phyloP scores from a whole-genome alignment of 2,797 vertebrate genomes.

The Acanthiza pusilla region DNA sequence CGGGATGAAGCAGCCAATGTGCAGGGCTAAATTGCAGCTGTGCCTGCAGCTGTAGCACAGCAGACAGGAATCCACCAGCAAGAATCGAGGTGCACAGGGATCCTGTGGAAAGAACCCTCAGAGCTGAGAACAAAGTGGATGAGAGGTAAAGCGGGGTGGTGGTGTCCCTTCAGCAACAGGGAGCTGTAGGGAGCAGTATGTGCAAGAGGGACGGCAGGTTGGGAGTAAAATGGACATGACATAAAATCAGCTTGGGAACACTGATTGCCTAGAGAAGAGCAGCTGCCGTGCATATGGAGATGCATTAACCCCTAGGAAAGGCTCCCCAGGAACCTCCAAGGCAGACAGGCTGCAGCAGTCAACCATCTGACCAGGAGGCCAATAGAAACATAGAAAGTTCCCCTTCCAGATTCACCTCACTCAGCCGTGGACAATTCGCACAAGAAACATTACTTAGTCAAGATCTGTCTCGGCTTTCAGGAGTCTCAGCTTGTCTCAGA shows the following conservation, averaged over 20 bases:
- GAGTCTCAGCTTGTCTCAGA: background rate
- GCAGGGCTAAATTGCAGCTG: background rate
- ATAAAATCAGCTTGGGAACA: background rate
- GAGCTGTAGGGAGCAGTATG: background rate
- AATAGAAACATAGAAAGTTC: background rate
- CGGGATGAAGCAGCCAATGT: background rate
- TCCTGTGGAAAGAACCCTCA: background rate
- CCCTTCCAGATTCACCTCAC: background rate
- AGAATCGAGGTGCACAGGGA: rapidly evolving
- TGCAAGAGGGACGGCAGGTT: background rate
- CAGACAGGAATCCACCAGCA: background rate
- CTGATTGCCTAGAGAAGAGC: background rate
- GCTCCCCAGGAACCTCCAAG: background rate
- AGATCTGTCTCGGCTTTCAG: rapidly evolving
- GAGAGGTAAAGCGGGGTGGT: background rate
- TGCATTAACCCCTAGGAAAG: background rate
- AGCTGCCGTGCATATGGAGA: background rate
- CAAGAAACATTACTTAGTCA: background rate
- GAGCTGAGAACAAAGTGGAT: background rate
- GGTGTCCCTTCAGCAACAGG: background rate
- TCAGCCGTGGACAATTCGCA: background rate
- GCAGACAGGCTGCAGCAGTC: background rate
- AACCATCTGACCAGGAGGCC: background rate
- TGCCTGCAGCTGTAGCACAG: background rate
- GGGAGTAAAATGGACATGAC: background rate